Evolutionary conservation across 2,888 invertebrate species (phyloP).

Genomic region (Neuroscelio doddi): DNA sequence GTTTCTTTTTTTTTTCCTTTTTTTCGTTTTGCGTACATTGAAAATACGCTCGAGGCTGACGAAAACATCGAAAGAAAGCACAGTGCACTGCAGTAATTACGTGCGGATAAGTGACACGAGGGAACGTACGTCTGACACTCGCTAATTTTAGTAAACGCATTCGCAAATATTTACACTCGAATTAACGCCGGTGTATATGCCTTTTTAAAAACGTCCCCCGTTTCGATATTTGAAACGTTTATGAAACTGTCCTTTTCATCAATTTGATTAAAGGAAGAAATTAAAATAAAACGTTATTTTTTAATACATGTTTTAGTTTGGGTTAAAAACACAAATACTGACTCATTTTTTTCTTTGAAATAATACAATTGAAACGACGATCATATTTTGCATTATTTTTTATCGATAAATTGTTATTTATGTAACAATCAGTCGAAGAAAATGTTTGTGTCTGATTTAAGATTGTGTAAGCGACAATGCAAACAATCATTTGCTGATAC

Average conservation of each 20-base stretch:
- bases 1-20: background rate
- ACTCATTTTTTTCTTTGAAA: no score
- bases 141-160: background rate
- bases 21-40: background rate
- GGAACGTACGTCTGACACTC: background rate
- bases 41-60: background rate
- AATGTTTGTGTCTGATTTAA: conserved; percentile 11
- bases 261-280: background rate
- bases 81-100: background rate
- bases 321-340: no score
- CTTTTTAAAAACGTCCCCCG: no score
- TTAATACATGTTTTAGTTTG: background rate
- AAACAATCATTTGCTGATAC: conserved; percentile 29
- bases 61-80: background rate
- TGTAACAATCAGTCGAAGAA: conserved; percentile 14
- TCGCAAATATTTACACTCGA: background rate
- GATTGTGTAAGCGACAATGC: conserved; percentile 28
- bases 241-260: background rate
- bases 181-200: background rate
- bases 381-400: background rate
- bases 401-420: conserved; percentile 14
- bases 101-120: background rate
- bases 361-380: background rate
- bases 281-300: background rate
- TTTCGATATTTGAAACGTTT: background rate